These are phyloP conservation scores for Hipposideros armiger DNA, from an alignment of 2,113 vertebrate species.

Conservation along the genomic window DNA sequence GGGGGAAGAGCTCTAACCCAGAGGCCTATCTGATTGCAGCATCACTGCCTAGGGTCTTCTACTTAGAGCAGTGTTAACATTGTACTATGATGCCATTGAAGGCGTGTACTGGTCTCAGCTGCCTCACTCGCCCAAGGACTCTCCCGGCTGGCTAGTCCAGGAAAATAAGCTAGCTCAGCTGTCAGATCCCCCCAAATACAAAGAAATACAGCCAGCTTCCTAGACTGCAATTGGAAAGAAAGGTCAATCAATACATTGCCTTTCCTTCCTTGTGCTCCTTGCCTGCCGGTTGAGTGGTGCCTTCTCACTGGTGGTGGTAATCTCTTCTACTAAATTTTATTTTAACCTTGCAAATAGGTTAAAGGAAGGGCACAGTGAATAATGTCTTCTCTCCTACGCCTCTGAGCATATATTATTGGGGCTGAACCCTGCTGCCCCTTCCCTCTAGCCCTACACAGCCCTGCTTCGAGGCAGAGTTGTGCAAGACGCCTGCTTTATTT, in stretches of 20 bases:
- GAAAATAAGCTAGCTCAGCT: conserved; percentile 72
- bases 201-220: conserved; percentile 73
- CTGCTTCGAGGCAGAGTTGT: conserved; percentile 58
- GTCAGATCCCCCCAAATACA: conserved; percentile 58
- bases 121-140: conserved; percentile 48
- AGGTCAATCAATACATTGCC: conserved; percentile 72
- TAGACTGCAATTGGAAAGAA: conserved; percentile 65
- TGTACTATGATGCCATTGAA: not conserved
- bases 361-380: conserved; percentile 72
- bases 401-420: conserved; percentile 51
- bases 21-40: not conserved
- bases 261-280: conserved; percentile 41
- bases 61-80: not conserved
- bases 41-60: not conserved
- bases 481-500: conserved; percentile 51
- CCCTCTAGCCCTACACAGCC: not conserved
- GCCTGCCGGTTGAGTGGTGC: conserved; percentile 42
- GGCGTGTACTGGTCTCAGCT: not conserved
- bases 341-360: conserved; percentile 76
- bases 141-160: conserved; percentile 30
- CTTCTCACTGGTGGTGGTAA: conserved; percentile 46
- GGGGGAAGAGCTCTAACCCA: not conserved
- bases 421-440: not conserved
- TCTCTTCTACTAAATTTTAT: conserved; percentile 73
- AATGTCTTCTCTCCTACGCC: not conserved